Evolutionary conservation across 2,888 invertebrate genomes (phyloP).

Genomic region (Metalampra italica): DNA sequence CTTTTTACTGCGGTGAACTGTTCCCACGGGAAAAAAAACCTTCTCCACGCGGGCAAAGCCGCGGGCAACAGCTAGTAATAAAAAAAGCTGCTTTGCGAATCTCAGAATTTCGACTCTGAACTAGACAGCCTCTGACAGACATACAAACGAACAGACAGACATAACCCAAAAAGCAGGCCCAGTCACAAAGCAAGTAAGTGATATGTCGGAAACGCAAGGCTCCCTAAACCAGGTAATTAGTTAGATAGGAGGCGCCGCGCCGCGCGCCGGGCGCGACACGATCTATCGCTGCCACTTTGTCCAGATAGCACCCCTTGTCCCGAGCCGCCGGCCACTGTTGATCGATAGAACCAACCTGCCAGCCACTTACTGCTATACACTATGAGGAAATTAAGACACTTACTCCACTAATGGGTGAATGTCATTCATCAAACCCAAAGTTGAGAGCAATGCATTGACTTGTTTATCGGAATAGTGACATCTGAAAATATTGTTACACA

Average conservation of each 20-base stretch:
- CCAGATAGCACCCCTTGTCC: slow-evolving; percentile 50
- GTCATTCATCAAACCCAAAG: slow-evolving; percentile 64
- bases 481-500: no score
- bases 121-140: no score
- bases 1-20: no score
- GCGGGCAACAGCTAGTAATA: no score
- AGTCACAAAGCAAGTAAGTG: not conserved
- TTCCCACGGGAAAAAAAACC: no score
- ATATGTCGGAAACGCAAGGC: not conserved
- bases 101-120: no score
- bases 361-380: slow-evolving; percentile 51
- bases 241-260: slow-evolving; percentile 55
- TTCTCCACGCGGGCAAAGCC: no score
- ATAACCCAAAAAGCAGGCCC: not conserved
- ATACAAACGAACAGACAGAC: no score
- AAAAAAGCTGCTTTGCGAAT: no score
- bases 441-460: slow-evolving; percentile 36
- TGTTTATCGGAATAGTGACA: no score
- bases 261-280: slow-evolving; percentile 51
- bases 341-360: slow-evolving; percentile 58
- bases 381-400: slow-evolving; percentile 61
- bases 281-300: slow-evolving; percentile 64
- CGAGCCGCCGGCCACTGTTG: slow-evolving; percentile 33
- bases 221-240: slow-evolving; percentile 36
- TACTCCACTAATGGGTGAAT: slow-evolving; percentile 58